Percentiles rank a stretch among this genome's conserved stretches.
These are phyloP conservation scores for Ctenodactylus gundi DNA, from an alignment of 2,113 vertebrate species.

Conservation along the genomic window DNA sequence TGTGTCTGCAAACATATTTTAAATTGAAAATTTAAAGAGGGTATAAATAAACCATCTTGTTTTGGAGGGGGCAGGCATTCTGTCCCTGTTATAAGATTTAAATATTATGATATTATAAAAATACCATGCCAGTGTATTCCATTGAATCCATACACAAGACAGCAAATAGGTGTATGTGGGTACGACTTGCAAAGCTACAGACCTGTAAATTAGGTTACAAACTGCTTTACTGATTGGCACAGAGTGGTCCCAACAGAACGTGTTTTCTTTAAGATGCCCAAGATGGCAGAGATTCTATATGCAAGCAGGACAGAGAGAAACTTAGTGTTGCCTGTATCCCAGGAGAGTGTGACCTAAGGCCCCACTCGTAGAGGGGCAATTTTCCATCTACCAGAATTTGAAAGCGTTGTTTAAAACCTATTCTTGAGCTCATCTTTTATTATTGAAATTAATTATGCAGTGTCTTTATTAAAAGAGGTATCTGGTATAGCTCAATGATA, in stretches of 20 bases:
- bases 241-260: neutral
- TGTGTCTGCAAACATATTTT: neutral
- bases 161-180: neutral
- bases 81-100: neutral
- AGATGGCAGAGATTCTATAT: neutral
- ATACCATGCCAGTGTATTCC: neutral
- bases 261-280: constrained; percentile 13
- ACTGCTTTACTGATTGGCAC: neutral
- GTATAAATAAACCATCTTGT: neutral
- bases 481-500: neutral
- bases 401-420: neutral
- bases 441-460: neutral
- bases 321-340: neutral
- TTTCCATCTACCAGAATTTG: neutral
- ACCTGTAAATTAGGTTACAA: neutral
- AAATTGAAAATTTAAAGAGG: neutral
- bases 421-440: neutral
- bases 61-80: neutral
- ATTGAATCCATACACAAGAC: neutral
- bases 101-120: constrained; percentile 38
- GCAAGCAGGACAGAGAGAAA: neutral
- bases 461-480: neutral
- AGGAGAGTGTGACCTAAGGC: neutral
- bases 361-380: neutral
- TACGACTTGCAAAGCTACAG: neutral